These are phyloP conservation scores for Calidris pugnax DNA, from an alignment of 2,113 vertebrate species.

Conservation along the genomic window DNA sequence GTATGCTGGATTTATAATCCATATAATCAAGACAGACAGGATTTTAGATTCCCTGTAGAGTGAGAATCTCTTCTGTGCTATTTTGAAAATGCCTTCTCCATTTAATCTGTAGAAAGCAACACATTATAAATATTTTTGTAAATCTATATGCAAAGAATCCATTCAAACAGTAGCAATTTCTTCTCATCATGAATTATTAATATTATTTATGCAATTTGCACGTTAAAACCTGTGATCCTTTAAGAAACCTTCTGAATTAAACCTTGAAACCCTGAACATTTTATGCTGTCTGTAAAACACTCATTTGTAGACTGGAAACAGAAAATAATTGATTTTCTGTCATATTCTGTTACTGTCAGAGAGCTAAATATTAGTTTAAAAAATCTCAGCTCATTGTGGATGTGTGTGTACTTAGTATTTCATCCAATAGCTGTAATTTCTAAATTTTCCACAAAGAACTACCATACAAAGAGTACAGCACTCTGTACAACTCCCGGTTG, in stretches of 20 bases:
- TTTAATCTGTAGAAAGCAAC: background rate
- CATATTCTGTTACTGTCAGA: conserved; percentile 10
- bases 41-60: background rate
- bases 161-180: background rate
- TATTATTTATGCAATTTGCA: background rate
- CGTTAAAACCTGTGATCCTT: background rate
- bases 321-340: conserved; percentile 64
- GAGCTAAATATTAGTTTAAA: conserved; percentile 9
- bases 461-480: background rate
- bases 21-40: background rate
- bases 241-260: conserved; percentile 42
- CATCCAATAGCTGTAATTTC: background rate
- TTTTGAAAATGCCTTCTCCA: background rate
- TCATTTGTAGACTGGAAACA: conserved; percentile 21
- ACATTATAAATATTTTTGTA: background rate
- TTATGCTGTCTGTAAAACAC: background rate
- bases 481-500: rapidly evolving
- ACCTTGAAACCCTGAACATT: background rate
- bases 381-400: background rate
- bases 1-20: background rate
- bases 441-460: background rate
- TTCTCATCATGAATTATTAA: background rate
- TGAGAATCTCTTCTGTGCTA: background rate
- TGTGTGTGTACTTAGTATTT: background rate
- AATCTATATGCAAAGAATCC: background rate